Conservation (phyloP, 2,888 invertebrate species). For the Abrostola tripartita region DNA sequence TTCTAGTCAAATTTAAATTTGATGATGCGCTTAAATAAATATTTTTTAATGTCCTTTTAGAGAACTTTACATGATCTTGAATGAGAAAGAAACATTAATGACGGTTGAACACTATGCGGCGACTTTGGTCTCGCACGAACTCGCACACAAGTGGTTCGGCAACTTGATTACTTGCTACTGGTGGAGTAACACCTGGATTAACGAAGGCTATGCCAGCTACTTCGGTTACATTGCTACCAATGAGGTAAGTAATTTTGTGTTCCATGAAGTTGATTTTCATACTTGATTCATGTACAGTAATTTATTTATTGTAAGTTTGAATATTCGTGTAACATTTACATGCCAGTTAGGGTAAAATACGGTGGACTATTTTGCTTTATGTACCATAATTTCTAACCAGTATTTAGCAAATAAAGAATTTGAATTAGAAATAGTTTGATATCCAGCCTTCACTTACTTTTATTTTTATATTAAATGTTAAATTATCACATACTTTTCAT, state of each 20-base stretch:
- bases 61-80: slow-evolving; percentile 77
- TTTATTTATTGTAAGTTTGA: background rate
- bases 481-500: too few species aligned
- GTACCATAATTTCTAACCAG: too few species aligned
- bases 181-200: slow-evolving; percentile 93
- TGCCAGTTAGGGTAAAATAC: too few species aligned
- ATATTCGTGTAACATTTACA: background rate
- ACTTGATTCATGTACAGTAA: background rate
- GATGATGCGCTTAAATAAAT: background rate
- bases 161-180: slow-evolving; percentile 91
- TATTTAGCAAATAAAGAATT: too few species aligned
- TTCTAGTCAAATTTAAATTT: background rate
- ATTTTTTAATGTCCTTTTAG: slow-evolving; percentile 58
- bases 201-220: slow-evolving; percentile 92
- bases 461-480: too few species aligned
- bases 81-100: slow-evolving; percentile 77
- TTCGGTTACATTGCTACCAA: slow-evolving; percentile 89
- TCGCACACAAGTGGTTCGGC: slow-evolving; percentile 94
- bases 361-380: too few species aligned
- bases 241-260: slow-evolving; percentile 58
- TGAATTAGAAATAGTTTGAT: too few species aligned
- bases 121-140: slow-evolving; percentile 87
- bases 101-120: slow-evolving; percentile 83
- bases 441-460: too few species aligned
- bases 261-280: background rate